Evolutionary conservation across 2,113 vertebrate genomes (phyloP).

Genomic region (Brachirus orientalis): DNA sequence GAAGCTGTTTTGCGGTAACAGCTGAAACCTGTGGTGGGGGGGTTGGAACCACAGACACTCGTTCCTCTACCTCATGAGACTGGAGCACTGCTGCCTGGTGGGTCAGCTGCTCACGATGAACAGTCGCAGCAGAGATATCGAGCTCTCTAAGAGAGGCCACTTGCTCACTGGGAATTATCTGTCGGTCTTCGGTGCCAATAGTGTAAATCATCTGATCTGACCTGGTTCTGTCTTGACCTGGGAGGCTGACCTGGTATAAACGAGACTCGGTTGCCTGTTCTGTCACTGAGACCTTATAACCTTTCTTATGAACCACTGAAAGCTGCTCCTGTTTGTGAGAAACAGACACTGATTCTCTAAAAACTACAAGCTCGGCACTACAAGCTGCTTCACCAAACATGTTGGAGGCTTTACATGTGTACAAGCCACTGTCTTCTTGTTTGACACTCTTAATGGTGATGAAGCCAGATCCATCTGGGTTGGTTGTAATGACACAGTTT

Average conservation of each 20-base stretch:
- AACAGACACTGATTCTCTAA: slow-evolving; percentile 66
- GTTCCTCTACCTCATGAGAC: slow-evolving; percentile 78
- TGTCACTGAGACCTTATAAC: slow-evolving; percentile 77
- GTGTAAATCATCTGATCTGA: slow-evolving; percentile 83
- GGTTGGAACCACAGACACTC: slow-evolving; percentile 63
- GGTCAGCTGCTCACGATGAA: slow-evolving; percentile 79
- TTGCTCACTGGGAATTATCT: slow-evolving; percentile 80
- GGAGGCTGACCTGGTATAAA: slow-evolving; percentile 81
- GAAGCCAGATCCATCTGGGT: slow-evolving; percentile 85
- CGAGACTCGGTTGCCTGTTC: slow-evolving; percentile 83
- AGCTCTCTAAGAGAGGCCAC: slow-evolving; percentile 73
- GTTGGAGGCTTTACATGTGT: slow-evolving; percentile 85
- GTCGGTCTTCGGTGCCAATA: slow-evolving; percentile 82
- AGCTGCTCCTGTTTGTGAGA: slow-evolving; percentile 63
- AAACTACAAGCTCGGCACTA: slow-evolving; percentile 85
- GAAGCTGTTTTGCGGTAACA: slow-evolving; percentile 74
- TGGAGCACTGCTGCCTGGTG: slow-evolving; percentile 82
- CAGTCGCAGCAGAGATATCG: slow-evolving; percentile 76
- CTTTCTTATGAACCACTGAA: slow-evolving; percentile 70
- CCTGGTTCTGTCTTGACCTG: slow-evolving; percentile 72
- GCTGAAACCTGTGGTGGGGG: slow-evolving; percentile 63
- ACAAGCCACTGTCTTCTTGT: slow-evolving; percentile 85
- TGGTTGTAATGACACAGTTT: slow-evolving; percentile 74
- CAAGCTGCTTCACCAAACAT: slow-evolving; percentile 82
- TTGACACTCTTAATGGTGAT: slow-evolving; percentile 79